A percentile compares a stretch with the other conserved stretches of the same genome.
phyloP scores from a whole-genome alignment of 2,113 vertebrate genomes.

The Pleuronectes platessa region DNA sequence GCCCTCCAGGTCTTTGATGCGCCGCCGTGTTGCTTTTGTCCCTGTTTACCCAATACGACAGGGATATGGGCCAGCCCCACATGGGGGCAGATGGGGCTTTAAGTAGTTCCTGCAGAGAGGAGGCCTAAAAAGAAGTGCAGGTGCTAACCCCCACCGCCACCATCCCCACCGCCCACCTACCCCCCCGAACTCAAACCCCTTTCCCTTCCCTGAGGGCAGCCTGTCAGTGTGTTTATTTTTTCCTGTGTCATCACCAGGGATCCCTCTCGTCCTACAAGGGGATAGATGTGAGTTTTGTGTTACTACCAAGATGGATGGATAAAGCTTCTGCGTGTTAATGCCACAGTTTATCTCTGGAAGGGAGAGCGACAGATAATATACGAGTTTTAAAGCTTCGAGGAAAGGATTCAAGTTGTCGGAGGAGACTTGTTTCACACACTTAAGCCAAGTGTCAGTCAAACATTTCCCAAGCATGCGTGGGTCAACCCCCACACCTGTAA shows the following conservation, averaged over 20 bases:
- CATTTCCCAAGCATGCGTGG: slow-evolving; percentile 48
- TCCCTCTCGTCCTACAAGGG: slow-evolving; percentile 56
- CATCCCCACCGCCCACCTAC: background rate
- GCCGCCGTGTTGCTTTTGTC: slow-evolving; percentile 68
- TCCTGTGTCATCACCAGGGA: slow-evolving; percentile 67
- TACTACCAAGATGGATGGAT: slow-evolving; percentile 32
- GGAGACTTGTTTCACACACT: slow-evolving; percentile 29
- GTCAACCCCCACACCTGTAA: slow-evolving; percentile 20
- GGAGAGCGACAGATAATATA: background rate
- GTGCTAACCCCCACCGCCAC: slow-evolving; percentile 54
- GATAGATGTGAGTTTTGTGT: slow-evolving; percentile 46
- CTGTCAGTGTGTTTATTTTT: slow-evolving; percentile 77
- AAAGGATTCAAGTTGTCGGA: background rate
- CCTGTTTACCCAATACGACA: slow-evolving; percentile 76
- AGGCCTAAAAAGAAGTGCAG: slow-evolving; percentile 67
- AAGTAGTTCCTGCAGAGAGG: slow-evolving; percentile 71
- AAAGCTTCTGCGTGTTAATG: slow-evolving; percentile 14
- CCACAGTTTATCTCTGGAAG: background rate
- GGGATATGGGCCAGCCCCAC: slow-evolving; percentile 72
- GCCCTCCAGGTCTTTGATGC: slow-evolving; percentile 75
- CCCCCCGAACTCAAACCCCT: slow-evolving; percentile 26
- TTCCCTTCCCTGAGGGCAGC: slow-evolving; percentile 62
- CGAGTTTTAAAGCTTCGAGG: background rate
- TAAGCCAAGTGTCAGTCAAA: slow-evolving; percentile 66
- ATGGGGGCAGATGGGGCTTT: slow-evolving; percentile 73